These are phyloP conservation scores for Dorcus hopei DNA, from an alignment of 2,888 invertebrate species.

Conservation along the genomic window DNA sequence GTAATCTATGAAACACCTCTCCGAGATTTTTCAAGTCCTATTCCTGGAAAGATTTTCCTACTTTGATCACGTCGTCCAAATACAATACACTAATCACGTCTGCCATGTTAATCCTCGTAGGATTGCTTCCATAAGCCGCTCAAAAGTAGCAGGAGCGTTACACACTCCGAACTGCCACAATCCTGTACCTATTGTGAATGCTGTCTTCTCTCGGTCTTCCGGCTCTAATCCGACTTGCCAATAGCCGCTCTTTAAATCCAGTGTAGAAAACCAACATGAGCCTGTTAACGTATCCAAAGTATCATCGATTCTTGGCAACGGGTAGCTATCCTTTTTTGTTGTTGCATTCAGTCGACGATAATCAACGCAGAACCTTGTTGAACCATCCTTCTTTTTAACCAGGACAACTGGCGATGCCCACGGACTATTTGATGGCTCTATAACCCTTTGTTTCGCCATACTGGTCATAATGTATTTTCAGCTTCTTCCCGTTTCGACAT, in stretches of 20 bases:
- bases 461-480: not conserved
- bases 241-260: constrained; percentile 22
- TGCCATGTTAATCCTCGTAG: constrained; percentile 20
- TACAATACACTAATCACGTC: constrained; percentile 25
- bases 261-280: constrained; percentile 7
- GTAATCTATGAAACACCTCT: constrained; percentile 5
- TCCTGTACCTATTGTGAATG: constrained; percentile 24
- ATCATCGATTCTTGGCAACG: constrained; percentile 21
- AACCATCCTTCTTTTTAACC: constrained; percentile 24
- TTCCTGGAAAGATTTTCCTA: constrained; percentile 23
- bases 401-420: constrained; percentile 23
- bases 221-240: constrained; percentile 20
- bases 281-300: constrained; percentile 24
- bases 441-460: constrained; percentile 7
- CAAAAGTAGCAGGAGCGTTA: constrained; percentile 29
- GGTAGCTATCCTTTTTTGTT: constrained; percentile 20
- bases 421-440: constrained; percentile 14
- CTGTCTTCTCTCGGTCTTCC: constrained; percentile 27
- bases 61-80: constrained; percentile 26
- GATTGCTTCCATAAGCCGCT: constrained; percentile 27
- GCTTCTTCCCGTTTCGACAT: constrained; percentile 3
- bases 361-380: constrained; percentile 25
- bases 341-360: constrained; percentile 17
- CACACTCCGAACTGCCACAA: constrained; percentile 30
- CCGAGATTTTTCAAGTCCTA: constrained; percentile 10